phyloP scores from a whole-genome alignment of 2,888 invertebrate species.

The Thera obeliscata region DNA sequence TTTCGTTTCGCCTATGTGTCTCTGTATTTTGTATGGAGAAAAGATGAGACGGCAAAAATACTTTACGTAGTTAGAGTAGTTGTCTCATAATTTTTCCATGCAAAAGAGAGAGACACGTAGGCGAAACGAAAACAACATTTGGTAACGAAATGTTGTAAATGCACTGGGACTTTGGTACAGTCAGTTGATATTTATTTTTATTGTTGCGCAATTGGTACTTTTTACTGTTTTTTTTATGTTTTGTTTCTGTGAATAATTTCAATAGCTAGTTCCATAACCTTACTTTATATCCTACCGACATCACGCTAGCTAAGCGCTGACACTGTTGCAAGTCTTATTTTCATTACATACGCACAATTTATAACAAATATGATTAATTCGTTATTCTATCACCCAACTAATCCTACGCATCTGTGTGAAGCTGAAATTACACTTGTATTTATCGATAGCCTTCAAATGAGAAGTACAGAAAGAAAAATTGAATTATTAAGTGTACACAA shows the following conservation, averaged over 20 bases:
- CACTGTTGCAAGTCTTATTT: slow-evolving; percentile 56
- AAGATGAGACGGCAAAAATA: no score
- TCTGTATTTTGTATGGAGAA: no score
- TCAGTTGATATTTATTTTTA: no score
- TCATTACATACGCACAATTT: slow-evolving; percentile 37
- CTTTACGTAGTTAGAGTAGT: no score
- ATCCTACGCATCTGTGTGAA: slow-evolving; percentile 33
- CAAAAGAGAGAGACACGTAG: no score
- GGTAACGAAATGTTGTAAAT: no score
- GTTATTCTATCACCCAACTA: slow-evolving; percentile 32
- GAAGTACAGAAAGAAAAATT: not conserved
- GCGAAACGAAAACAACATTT: no score
- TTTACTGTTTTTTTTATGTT: no score
- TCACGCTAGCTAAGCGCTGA: slow-evolving; percentile 44
- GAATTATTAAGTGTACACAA: slow-evolving; percentile 18
- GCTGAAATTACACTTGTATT: slow-evolving; percentile 6
- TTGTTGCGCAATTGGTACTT: no score
- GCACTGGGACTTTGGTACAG: no score
- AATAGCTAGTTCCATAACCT: not conserved
- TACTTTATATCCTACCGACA: not conserved
- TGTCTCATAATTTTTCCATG: no score
- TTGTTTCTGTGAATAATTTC: slow-evolving; percentile 9
- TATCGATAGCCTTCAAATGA: not conserved
- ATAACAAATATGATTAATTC: slow-evolving; percentile 27
- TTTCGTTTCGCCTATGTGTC: no score